Evolutionary conservation across 2,113 vertebrate species (phyloP).

Genomic region (Lophotis ruficrista): DNA sequence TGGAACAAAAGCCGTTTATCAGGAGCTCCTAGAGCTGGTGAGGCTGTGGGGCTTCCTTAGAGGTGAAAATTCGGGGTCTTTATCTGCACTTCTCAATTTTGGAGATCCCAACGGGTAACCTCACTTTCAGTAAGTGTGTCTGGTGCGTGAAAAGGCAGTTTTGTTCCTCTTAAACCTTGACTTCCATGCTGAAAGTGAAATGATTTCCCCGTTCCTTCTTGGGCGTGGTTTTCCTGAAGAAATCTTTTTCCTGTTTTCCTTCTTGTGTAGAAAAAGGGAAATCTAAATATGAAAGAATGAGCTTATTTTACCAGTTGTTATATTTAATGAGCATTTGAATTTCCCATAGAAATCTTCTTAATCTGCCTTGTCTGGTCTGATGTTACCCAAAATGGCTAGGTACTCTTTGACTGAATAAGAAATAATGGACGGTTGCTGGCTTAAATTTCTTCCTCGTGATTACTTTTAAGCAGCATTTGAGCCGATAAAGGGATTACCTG

Average conservation of each 20-base stretch:
- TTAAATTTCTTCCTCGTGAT: neutral
- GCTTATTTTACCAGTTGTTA: neutral
- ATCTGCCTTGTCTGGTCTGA: neutral
- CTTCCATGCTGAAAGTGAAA: neutral
- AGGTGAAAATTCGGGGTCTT: neutral
- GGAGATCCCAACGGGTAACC: neutral
- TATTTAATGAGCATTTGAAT: neutral
- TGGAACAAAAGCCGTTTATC: neutral
- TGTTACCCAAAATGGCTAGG: rapidly evolving
- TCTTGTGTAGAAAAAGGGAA: neutral
- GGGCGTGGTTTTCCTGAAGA: neutral
- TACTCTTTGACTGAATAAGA: neutral
- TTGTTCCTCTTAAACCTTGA: neutral
- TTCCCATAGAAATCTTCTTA: neutral
- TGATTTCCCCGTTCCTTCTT: neutral
- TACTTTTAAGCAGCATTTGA: neutral
- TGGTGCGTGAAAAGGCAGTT: neutral
- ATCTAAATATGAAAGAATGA: neutral
- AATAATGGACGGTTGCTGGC: neutral
- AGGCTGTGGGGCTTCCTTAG: neutral
- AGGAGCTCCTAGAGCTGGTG: rapidly evolving
- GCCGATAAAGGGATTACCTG: neutral
- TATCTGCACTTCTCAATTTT: rapidly evolving
- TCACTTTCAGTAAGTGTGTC: rapidly evolving
- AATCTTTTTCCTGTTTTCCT: neutral